These are phyloP conservation scores for Subanguina moxae DNA, from an alignment of 1,140 invertebrate genomes.

Conservation along the genomic window DNA sequence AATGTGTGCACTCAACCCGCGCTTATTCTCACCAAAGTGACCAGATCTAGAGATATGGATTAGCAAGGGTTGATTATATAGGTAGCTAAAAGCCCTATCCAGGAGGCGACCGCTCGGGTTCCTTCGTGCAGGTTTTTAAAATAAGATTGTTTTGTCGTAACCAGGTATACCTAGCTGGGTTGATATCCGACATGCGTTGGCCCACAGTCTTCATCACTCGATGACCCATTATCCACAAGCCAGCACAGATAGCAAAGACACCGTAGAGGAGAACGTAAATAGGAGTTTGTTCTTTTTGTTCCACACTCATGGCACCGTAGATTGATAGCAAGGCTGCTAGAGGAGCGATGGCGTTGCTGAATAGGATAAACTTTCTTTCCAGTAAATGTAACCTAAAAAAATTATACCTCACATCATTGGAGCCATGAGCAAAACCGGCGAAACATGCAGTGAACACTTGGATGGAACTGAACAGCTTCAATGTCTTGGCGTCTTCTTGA, in stretches of 20 bases:
- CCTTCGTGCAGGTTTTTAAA: neutral
- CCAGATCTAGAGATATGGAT: too few relatives aligned
- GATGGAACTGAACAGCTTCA: slow-evolving; percentile 60
- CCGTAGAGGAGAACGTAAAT: slow-evolving; percentile 73
- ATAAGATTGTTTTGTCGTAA: neutral
- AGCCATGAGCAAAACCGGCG: slow-evolving; percentile 45
- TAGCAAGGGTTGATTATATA: too few relatives aligned
- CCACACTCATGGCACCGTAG: slow-evolving; percentile 58
- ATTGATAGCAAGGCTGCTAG: slow-evolving; percentile 86
- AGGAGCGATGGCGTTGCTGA: slow-evolving; percentile 89
- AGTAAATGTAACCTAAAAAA: slow-evolving; percentile 9
- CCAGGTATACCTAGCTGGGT: slow-evolving; percentile 69
- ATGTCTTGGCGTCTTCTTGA: slow-evolving; percentile 39
- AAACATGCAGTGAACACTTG: slow-evolving; percentile 66
- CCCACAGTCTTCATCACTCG: slow-evolving; percentile 93
- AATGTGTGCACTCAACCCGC: too few relatives aligned
- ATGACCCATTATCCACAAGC: slow-evolving; percentile 87
- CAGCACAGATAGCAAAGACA: slow-evolving; percentile 85
- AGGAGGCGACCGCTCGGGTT: too few relatives aligned
- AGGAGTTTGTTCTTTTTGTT: slow-evolving; percentile 32
- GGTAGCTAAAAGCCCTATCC: too few relatives aligned
- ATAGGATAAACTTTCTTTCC: slow-evolving; percentile 6
- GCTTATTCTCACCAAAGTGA: too few relatives aligned
- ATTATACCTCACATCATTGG: slow-evolving; percentile 38
- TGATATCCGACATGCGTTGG: slow-evolving; percentile 89